Base-by-base conservation (phyloP, 2,888 invertebrate genomes). In the Nymphalis polychloros region DNA sequence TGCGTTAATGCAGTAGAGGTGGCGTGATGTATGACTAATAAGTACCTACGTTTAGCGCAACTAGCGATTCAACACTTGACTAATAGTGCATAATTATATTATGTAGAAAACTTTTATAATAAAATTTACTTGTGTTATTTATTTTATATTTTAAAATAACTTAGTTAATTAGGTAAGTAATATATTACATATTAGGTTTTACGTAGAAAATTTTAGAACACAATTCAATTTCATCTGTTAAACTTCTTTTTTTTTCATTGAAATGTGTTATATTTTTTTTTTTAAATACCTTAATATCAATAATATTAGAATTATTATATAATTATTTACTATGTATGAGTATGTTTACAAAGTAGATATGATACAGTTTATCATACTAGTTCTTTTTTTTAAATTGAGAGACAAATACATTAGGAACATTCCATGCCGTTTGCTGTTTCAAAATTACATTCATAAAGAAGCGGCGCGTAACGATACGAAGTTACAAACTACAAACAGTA, bases 1-100 rank as follows among this genome's bases (percentile, higher is more conserved):
- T 70, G 67, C 59, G 61, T 69, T 61, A 68, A 64, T 53, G 53
- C 67, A 67, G 67, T 63, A 46, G 74, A 73, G 72, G 78, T 79
- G 78, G 79, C 76, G 78, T 78, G 78, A 79, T 79, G 77, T 76
- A 72, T 77, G 78, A 76, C 72, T 77, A 75, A 76, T 75, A 68
- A 71, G 70, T 72, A 72, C 59, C 27, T 67, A 65, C 61, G n/a
- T 52, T 69, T 63, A 69, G 61, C 60, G 64, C 64, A 72, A 71
- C 67, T 72, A 60, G 59, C 64, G 65, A 64, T 67, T 73, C 65
- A 60, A 68, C 69, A 70, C 71, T 67, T 67, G 71, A 61, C 61
- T 64, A 50, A 55, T 61, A 59, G 64, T 70, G 68, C 64, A 68
- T 68, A 60, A 31, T 57, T 53, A 59, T 41, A 53, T n/a, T 31